Conservation (phyloP, 2,797 vertebrate genomes). For the Nasua narica region DNA sequence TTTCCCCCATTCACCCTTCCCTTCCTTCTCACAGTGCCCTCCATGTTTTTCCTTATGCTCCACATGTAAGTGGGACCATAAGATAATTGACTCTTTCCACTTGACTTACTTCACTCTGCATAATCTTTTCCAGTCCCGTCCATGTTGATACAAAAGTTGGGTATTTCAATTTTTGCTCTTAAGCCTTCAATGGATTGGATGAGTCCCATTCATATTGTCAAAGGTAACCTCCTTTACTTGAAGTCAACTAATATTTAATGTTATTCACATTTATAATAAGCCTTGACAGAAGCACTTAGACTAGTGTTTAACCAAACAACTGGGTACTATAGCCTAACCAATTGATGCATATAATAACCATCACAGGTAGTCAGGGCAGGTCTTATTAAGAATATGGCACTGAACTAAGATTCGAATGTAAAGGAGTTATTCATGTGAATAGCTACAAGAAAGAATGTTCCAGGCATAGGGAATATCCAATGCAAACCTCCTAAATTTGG, state of each 20-base stretch:
- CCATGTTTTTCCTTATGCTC: too few species aligned
- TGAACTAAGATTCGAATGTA: background rate
- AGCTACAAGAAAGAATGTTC: background rate
- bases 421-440: background rate
- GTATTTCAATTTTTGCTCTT: background rate
- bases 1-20: too few species aligned
- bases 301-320: background rate
- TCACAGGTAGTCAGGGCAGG: background rate
- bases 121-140: too few species aligned
- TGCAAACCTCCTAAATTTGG: background rate
- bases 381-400: background rate
- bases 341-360: background rate
- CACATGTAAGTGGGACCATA: too few species aligned
- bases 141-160: too few species aligned
- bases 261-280: background rate
- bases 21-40: too few species aligned
- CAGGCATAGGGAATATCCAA: background rate
- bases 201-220: background rate
- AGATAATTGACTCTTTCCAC: too few species aligned
- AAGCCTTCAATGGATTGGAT: background rate
- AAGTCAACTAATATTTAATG: background rate
- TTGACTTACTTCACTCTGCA: too few species aligned
- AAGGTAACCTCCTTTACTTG: background rate
- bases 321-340: background rate
- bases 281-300: background rate